These are phyloP conservation scores for Pleuronectes platessa DNA, from an alignment of 2,113 vertebrate species.

Conservation along the genomic window DNA sequence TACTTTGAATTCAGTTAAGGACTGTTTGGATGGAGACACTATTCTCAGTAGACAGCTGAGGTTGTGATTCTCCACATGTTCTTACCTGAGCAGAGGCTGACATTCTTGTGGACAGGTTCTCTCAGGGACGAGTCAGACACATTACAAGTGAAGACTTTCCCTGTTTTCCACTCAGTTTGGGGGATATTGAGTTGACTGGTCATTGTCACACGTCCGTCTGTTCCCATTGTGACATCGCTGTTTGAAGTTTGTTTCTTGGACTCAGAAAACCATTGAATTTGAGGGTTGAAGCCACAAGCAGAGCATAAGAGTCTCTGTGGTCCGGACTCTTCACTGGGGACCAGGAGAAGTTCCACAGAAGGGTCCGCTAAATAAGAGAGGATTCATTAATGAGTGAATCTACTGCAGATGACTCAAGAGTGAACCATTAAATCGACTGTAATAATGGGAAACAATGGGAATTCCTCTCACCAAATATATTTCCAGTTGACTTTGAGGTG, in stretches of 20 bases:
- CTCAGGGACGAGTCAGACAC: constrained; percentile 47
- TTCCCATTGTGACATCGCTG: too few species aligned
- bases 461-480: constrained; percentile 56
- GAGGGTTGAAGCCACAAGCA: constrained; percentile 69
- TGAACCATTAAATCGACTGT: background rate
- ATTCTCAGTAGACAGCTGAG: too few species aligned
- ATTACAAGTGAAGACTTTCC: constrained; percentile 64
- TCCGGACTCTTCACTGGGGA: constrained; percentile 27
- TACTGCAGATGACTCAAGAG: background rate
- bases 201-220: constrained; percentile 19
- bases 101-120: background rate
- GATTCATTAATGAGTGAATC: background rate
- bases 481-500: background rate
- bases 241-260: background rate
- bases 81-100: constrained; percentile 77
- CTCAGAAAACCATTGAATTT: constrained; percentile 65
- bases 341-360: constrained; percentile 62
- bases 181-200: constrained; percentile 59
- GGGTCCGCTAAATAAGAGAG: constrained; percentile 50
- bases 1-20: too few species aligned
- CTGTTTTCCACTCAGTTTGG: constrained; percentile 66
- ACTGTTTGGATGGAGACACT: too few species aligned
- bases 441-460: background rate
- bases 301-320: constrained; percentile 65
- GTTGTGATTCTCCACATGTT: too few species aligned